A percentile compares a stretch with the other conserved stretches of the same genome.
Evolutionary conservation across 1,140 invertebrate species (phyloP).

Genomic region (Anagrus nilaparvatae): DNA sequence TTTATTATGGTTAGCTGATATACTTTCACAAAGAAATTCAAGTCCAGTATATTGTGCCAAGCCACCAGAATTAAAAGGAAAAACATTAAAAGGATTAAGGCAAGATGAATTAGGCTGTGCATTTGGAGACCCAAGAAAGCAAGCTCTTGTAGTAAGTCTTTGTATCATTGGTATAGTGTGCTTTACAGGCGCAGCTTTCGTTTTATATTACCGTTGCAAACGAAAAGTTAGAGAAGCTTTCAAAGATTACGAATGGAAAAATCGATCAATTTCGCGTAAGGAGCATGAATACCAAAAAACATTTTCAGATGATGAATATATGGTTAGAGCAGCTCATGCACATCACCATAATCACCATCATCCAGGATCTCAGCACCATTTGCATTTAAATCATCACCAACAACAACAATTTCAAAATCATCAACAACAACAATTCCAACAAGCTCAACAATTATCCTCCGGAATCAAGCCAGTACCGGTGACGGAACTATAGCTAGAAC

Average conservation of each 20-base stretch:
- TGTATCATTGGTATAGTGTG: conserved; percentile 57
- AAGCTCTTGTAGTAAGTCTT: conserved; percentile 65
- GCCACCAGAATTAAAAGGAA: conserved; percentile 59
- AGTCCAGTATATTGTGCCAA: conserved; percentile 64
- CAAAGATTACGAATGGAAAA: conserved; percentile 73
- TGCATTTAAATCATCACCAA: conserved; percentile 47
- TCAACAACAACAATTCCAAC: conserved; percentile 44
- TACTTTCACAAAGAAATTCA: conserved; percentile 61
- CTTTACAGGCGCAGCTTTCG: conserved; percentile 54
- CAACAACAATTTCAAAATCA: conserved; percentile 46
- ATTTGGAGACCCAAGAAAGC: conserved; percentile 58
- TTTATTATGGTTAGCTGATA: conserved; percentile 66
- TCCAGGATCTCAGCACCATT: conserved; percentile 21
- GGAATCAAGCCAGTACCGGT: conserved; percentile 69
- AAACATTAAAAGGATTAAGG: conserved; percentile 54
- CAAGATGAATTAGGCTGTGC: conserved; percentile 72
- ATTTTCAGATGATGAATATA: conserved; percentile 74
- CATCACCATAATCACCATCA: conserved; percentile 29
- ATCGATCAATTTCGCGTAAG: conserved; percentile 63
- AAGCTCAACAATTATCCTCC: conserved; percentile 43
- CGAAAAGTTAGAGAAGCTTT: conserved; percentile 62
- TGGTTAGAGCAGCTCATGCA: conserved; percentile 48
- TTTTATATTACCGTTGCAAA: conserved; percentile 68
- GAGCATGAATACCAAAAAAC: conserved; percentile 83
- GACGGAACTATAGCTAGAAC: conserved; percentile 89